phyloP scores from a whole-genome alignment of 1,140 invertebrate species.

The Thereuonema tuberculata region DNA sequence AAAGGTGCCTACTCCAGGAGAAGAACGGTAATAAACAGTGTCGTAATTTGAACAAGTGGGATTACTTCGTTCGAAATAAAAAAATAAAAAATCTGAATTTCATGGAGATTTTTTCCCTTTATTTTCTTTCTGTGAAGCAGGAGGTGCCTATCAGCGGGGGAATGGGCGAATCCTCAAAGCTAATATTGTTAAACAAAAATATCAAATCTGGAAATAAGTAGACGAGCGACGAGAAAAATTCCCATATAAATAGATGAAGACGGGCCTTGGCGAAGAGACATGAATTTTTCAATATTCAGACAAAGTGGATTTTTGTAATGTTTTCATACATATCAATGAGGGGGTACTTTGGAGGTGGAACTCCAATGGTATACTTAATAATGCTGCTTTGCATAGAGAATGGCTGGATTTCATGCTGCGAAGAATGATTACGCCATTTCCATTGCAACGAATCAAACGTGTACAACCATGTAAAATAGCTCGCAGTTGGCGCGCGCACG shows the following conservation, averaged over 20 bases:
- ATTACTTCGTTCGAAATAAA: too few species aligned
- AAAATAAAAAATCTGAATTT: too few species aligned
- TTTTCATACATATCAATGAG: slow-evolving; percentile 10
- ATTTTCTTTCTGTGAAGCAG: too few species aligned
- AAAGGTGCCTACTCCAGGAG: background rate
- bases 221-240: background rate
- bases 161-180: background rate
- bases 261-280: background rate
- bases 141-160: too few species aligned
- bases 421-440: too few species aligned
- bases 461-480: too few species aligned
- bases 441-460: too few species aligned
- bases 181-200: slow-evolving; percentile 1
- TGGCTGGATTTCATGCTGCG: too few species aligned
- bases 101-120: too few species aligned
- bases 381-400: too few species aligned
- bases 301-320: slow-evolving; percentile 10
- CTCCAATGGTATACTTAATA: background rate
- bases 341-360: background rate
- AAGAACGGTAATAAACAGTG: background rate
- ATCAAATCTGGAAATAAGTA: slow-evolving; percentile 8
- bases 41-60: too few species aligned
- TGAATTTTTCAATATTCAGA: slow-evolving; percentile 9
- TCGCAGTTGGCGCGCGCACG: too few species aligned
- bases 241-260: slow-evolving; percentile 4